Conservation (phyloP, 2,888 invertebrate species). For the Chironomus tentans region DNA sequence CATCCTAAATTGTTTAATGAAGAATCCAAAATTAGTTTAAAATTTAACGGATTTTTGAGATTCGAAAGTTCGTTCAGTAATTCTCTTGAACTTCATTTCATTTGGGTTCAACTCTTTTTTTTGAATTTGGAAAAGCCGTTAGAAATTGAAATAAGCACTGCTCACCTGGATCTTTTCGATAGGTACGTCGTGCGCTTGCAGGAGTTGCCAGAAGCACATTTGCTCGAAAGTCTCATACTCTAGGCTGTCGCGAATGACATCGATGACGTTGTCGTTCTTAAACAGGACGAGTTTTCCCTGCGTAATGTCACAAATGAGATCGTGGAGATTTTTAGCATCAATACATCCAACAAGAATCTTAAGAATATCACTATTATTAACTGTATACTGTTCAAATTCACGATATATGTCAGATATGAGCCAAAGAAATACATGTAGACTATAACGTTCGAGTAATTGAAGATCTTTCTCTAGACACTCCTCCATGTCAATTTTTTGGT, state of each 20-base stretch:
- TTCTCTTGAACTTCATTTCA: too few species aligned
- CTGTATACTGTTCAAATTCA: slow-evolving; percentile 77
- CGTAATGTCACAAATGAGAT: slow-evolving; percentile 80
- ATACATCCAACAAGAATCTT: slow-evolving; percentile 83
- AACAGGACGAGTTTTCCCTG: slow-evolving; percentile 81
- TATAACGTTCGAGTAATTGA: slow-evolving; percentile 79
- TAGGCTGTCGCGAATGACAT: slow-evolving; percentile 71
- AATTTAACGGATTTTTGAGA: slow-evolving; percentile 48
- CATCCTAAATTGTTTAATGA: slow-evolving; percentile 35
- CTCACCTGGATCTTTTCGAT: slow-evolving; percentile 65
- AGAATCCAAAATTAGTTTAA: slow-evolving; percentile 23
- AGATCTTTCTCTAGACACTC: slow-evolving; percentile 72
- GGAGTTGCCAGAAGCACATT: slow-evolving; percentile 92
- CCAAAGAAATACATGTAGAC: slow-evolving; percentile 81
- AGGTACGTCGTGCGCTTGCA: slow-evolving; percentile 87
- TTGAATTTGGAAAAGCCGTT: too few species aligned
- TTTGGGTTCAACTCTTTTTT: too few species aligned
- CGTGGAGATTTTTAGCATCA: slow-evolving; percentile 83
- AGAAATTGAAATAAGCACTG: neutral
- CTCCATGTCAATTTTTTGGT: slow-evolving; percentile 55
- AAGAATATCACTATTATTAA: slow-evolving; percentile 80
- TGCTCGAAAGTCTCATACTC: slow-evolving; percentile 97
- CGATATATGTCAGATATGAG: slow-evolving; percentile 86
- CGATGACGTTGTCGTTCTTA: slow-evolving; percentile 64
- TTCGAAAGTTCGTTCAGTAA: too few species aligned